Percentiles rank a stretch among this genome's conserved stretches.
phyloP scores from a whole-genome alignment of 2,797 vertebrate genomes.

The Catamblyrhynchus diadema region DNA sequence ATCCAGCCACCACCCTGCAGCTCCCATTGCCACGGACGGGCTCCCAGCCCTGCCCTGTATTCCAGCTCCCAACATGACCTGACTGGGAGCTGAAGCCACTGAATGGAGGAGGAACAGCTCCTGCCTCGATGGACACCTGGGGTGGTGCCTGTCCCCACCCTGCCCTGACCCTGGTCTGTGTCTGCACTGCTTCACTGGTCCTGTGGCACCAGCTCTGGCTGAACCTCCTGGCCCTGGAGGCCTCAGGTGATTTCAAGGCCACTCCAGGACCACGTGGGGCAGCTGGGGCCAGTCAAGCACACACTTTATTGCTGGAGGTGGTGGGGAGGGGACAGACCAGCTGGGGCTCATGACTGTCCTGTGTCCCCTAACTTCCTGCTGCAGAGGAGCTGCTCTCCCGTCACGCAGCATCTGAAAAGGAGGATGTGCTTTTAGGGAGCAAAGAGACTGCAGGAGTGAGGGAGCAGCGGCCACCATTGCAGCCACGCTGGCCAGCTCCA shows the following conservation, averaged over 20 bases:
- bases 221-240: not conserved
- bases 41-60: not conserved
- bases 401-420: not conserved
- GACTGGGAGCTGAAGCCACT: not conserved
- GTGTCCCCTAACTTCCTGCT: not conserved
- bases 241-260: not conserved
- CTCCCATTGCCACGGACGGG: not conserved
- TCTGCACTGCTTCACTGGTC: not conserved
- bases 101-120: not conserved
- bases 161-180: rapidly evolving
- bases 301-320: not conserved
- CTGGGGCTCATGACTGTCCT: rapidly evolving
- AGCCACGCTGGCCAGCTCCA: not conserved
- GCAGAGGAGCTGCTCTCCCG: not conserved
- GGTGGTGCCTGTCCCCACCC: not conserved
- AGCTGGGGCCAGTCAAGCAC: not conserved
- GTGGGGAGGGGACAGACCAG: not conserved
- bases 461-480: not conserved
- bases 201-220: rapidly evolving
- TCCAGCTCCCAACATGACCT: rapidly evolving
- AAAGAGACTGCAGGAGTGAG: not conserved
- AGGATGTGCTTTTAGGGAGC: not conserved
- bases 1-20: not conserved
- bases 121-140: not conserved
- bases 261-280: rapidly evolving